Conservation (phyloP, 2,113 vertebrate genomes). For the Edolisoma coerulescens region DNA sequence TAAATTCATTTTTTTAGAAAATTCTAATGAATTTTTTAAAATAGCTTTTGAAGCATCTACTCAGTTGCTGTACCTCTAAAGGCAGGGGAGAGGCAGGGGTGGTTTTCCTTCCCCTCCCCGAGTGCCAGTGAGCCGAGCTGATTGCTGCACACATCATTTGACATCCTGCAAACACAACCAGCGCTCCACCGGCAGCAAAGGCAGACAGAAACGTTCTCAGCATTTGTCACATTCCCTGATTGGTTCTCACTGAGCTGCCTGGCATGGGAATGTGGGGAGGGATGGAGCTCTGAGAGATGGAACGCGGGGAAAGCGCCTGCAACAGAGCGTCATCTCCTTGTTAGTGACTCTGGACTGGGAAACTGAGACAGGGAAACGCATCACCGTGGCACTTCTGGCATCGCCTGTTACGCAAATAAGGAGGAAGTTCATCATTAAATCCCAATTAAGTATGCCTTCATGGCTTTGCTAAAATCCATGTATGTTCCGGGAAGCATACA, state of each 20-base stretch:
- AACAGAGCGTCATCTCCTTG: background rate
- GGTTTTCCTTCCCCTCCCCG: background rate
- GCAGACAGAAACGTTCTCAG: background rate
- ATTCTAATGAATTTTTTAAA: background rate
- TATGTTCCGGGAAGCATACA: background rate
- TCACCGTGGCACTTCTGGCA: background rate
- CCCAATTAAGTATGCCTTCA: background rate
- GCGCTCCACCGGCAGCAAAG: background rate
- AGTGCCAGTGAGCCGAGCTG: background rate
- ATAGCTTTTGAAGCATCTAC: background rate
- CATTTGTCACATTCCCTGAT: conserved; percentile 28
- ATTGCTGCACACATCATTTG: conserved; percentile 31
- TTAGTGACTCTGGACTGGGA: background rate
- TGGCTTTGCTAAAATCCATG: background rate
- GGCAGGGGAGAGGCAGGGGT: background rate
- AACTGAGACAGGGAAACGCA: background rate
- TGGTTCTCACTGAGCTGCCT: background rate
- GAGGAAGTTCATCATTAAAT: background rate
- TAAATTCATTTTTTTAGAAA: rapidly evolving
- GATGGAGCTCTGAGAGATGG: background rate
- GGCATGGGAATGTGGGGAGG: background rate
- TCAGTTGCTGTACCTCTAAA: background rate
- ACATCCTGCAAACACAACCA: conserved; percentile 24
- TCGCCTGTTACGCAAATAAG: background rate
- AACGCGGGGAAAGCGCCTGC: rapidly evolving